Evolutionary conservation across 1,140 invertebrate genomes (phyloP), one percentile per base, ranked within the genome.

Genomic region (Nephila pilipes): DNA sequence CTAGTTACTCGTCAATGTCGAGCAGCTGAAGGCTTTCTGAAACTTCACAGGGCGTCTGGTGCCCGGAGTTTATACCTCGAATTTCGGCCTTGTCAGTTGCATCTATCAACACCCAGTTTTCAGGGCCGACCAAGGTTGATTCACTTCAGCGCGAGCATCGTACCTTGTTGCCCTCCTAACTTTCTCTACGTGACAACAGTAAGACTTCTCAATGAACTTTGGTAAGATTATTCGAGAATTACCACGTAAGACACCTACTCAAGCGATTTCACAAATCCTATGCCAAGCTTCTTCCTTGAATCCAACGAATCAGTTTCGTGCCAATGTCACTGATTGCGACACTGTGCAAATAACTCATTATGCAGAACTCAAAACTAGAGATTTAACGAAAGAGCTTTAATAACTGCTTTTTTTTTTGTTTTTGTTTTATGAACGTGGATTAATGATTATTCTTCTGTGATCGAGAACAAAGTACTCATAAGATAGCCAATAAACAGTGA

Each of bases 141-240:
- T 75, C 29, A 29, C 69, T 32, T 75, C 0, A 60, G 14, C 25
- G 69, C 29, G 69, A 75, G 32, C 18, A 75, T 32, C 69, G 69
- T 75, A 75, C 69, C 69, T 75, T 75, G n/a, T n/a, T n/a, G 69
- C 69, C 69, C 69, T 75, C 69, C 69, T 29, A 75, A 36, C 69
- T 18, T 75, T 18, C 69, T 65, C 29, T 29, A 18, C 18, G 69
- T 18, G 69, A 75, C 63, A 69, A 2, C 29, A 75, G 63, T 25
- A 46, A 46, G 46, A 46, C 46, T 46, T 46, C 10, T 65, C 18
- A 75, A 29, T 29, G 69, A 75, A 32, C 69, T 75, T 29, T 75
- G 69, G 12, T 14, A 65, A 32, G 29, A 36, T 75, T 32, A 32
- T 18, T 32, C 16, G 69, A 75, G 29, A 6, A 75, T 20, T 32